phyloP scores from a whole-genome alignment of 2,113 vertebrate species.

The Clarias batrachus region DNA sequence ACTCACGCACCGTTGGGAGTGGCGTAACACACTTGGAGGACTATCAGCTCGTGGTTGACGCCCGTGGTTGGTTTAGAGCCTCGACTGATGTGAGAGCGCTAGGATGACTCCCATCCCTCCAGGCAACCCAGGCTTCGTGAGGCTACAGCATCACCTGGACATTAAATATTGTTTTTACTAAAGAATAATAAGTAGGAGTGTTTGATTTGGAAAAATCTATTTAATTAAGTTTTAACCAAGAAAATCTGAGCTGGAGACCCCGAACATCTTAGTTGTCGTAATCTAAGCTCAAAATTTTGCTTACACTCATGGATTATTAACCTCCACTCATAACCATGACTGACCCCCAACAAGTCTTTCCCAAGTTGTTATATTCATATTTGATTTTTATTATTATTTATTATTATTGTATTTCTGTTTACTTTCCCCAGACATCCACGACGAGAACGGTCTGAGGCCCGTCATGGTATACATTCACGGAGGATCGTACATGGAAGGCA shows the following conservation, averaged over 20 bases:
- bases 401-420: slow-evolving; percentile 19
- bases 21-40: too few relatives aligned
- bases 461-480: slow-evolving; percentile 97
- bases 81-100: too few relatives aligned
- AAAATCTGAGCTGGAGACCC: background rate
- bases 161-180: background rate
- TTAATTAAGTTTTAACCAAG: background rate
- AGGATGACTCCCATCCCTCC: too few relatives aligned
- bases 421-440: slow-evolving; percentile 84
- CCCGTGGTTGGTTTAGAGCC: too few relatives aligned
- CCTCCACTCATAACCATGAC: background rate
- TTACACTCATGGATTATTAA: slow-evolving; percentile 15
- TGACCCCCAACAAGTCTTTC: background rate
- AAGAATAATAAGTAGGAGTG: background rate
- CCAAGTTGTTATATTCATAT: background rate
- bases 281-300: background rate
- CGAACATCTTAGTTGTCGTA: background rate
- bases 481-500: slow-evolving; percentile 95
- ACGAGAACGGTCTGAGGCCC: slow-evolving; percentile 87
- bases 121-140: too few relatives aligned
- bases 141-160: too few relatives aligned
- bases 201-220: background rate
- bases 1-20: too few relatives aligned
- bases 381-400: background rate
- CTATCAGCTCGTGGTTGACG: too few relatives aligned